A percentile compares a stretch with the other conserved stretches of the same genome.
These are phyloP conservation scores for Plutella xylostella DNA, from an alignment of 2,888 invertebrate species.

Conservation along the genomic window DNA sequence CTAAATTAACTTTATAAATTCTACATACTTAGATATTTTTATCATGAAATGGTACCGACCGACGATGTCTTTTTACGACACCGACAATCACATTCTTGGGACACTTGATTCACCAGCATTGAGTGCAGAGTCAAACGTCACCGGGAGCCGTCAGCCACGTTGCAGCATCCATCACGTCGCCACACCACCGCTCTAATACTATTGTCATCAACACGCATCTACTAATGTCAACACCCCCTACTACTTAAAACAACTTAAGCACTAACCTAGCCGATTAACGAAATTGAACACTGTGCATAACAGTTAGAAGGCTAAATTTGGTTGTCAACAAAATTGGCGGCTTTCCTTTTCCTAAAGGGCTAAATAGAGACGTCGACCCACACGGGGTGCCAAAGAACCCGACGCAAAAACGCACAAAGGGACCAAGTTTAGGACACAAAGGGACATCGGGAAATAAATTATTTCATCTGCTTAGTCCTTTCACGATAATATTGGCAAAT, in stretches of 20 bases:
- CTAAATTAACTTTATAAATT: no score
- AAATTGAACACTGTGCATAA: not conserved
- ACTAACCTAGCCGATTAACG: not conserved
- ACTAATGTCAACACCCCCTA: conserved; percentile 31
- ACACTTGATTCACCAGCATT: no score
- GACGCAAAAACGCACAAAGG: conserved; percentile 60
- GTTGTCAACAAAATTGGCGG: conserved; percentile 28
- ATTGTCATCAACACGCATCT: conserved; percentile 61
- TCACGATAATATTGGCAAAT: conserved; percentile 70
- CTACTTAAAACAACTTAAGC: no score
- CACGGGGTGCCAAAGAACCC: conserved; percentile 52
- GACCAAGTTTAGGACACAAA: conserved; percentile 63
- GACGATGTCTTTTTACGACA: no score
- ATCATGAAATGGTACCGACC: no score
- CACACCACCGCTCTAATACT: conserved; percentile 52
- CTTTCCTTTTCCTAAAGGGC: conserved; percentile 44
- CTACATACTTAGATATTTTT: no score
- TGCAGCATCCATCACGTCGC: conserved; percentile 36
- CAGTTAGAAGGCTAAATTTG: not conserved
- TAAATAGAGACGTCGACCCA: conserved; percentile 60
- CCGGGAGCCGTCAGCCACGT: no score
- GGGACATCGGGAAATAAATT: conserved; percentile 67
- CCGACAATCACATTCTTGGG: no score
- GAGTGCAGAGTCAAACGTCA: no score
- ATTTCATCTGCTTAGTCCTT: conserved; percentile 67